phyloP scores from a whole-genome alignment of 2,797 vertebrate species.

The Peromyscus eremicus region DNA sequence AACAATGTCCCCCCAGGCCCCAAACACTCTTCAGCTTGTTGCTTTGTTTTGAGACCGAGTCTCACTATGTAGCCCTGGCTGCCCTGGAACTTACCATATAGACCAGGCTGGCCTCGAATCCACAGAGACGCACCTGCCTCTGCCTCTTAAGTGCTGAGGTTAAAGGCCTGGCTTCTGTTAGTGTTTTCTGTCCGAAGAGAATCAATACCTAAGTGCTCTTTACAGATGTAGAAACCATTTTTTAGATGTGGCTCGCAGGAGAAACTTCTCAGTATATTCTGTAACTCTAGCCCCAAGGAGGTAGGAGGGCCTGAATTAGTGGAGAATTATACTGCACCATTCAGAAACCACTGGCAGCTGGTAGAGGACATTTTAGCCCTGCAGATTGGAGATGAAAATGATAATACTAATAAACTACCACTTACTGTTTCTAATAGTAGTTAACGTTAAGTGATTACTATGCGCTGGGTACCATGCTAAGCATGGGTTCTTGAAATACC shows the following conservation, averaged over 20 bases:
- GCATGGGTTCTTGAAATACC: constrained; percentile 47
- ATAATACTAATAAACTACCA: constrained; percentile 64
- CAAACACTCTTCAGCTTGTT: not conserved
- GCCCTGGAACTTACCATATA: not conserved
- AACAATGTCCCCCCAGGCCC: too few species aligned
- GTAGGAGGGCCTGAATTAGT: constrained; percentile 30
- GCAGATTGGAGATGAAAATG: constrained; percentile 68
- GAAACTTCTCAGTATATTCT: constrained; percentile 50
- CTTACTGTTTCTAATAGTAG: constrained; percentile 58
- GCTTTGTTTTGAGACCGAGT: not conserved
- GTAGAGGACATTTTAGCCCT: constrained; percentile 51
- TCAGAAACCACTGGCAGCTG: constrained; percentile 27
- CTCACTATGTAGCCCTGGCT: not conserved
- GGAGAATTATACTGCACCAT: constrained; percentile 33
- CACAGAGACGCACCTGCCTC: not conserved
- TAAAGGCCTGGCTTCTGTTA: not conserved
- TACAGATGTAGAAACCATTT: constrained; percentile 29
- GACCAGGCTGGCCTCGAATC: not conserved
- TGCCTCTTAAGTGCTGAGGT: not conserved
- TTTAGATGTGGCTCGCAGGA: constrained; percentile 2
- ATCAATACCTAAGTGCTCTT: constrained; percentile 1
- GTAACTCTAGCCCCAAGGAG: not conserved
- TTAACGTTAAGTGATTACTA: constrained; percentile 61
- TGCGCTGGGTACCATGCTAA: constrained; percentile 57
- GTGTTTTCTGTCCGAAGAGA: constrained; percentile 7